These are phyloP conservation scores for Maniola hyperantus DNA, from an alignment of 2,888 invertebrate species.

Conservation along the genomic window DNA sequence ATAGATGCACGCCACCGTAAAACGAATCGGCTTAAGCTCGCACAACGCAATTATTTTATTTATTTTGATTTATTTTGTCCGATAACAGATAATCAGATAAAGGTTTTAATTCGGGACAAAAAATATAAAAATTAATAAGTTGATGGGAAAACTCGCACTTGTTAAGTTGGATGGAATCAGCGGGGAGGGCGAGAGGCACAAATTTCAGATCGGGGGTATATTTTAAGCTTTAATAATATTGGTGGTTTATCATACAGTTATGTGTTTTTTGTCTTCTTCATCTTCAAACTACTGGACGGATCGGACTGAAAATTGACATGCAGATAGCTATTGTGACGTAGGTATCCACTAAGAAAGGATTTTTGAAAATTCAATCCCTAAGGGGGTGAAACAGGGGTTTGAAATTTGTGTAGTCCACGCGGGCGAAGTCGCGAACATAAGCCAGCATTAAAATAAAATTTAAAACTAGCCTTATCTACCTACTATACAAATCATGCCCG, in stretches of 20 bases:
- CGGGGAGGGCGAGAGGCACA: slow-evolving; percentile 38
- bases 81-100: slow-evolving; percentile 79
- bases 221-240: slow-evolving; percentile 30
- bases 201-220: slow-evolving; percentile 26
- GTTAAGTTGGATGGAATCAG: slow-evolving; percentile 45
- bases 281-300: too few relatives aligned
- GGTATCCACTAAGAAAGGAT: too few relatives aligned
- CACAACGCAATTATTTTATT: slow-evolving; percentile 53
- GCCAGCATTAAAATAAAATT: too few relatives aligned
- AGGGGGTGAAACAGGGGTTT: too few relatives aligned
- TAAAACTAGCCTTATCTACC: too few relatives aligned
- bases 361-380: too few relatives aligned
- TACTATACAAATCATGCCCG: too few relatives aligned
- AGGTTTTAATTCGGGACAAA: slow-evolving; percentile 70
- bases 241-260: not conserved
- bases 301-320: too few relatives aligned
- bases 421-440: too few relatives aligned
- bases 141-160: slow-evolving; percentile 70
- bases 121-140: slow-evolving; percentile 53
- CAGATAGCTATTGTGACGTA: too few relatives aligned
- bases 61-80: slow-evolving; percentile 50
- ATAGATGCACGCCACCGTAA: slow-evolving; percentile 56
- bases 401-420: too few relatives aligned
- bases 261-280: too few relatives aligned
- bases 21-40: slow-evolving; percentile 70